These are phyloP conservation scores for Amaurobius ferox DNA, from an alignment of 2,888 invertebrate species.

Conservation along the genomic window DNA sequence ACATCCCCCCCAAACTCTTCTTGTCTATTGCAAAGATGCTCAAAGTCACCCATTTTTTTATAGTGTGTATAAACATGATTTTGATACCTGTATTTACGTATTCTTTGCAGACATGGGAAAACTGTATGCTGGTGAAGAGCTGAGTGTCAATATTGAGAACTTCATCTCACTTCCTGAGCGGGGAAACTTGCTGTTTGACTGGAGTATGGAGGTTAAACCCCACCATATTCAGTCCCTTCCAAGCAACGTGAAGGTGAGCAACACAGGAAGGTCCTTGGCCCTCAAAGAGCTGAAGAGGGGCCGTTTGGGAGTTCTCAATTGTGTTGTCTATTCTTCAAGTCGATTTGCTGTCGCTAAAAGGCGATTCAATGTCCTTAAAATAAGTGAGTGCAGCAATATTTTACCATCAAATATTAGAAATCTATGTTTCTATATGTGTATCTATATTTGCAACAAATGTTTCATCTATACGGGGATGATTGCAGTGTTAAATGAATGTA, in stretches of 20 bases:
- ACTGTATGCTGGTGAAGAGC: slow-evolving; percentile 45
- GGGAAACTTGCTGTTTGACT: slow-evolving; percentile 30
- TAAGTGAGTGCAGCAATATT: slow-evolving; percentile 18
- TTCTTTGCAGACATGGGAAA: slow-evolving; percentile 33
- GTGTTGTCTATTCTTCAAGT: slow-evolving; percentile 42
- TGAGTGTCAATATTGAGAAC: slow-evolving; percentile 55
- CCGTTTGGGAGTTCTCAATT: slow-evolving; percentile 18
- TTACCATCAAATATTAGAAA: no score
- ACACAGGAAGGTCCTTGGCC: slow-evolving; percentile 22
- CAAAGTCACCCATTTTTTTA: no score
- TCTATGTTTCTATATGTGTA: no score
- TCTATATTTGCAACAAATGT: no score
- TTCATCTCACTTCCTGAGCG: slow-evolving; percentile 48
- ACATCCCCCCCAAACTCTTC: no score
- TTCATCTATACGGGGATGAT: no score
- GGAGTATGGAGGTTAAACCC: slow-evolving; percentile 21
- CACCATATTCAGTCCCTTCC: slow-evolving; percentile 13
- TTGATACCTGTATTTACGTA: no score
- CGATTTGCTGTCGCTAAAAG: slow-evolving; percentile 43
- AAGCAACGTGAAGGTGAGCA: slow-evolving; percentile 52
- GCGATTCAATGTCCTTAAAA: slow-evolving; percentile 23
- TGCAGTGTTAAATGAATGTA: no score
- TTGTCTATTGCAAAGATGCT: no score
- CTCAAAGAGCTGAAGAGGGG: slow-evolving; percentile 35
- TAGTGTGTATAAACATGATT: no score